A percentile compares a stretch with the other conserved stretches of the same genome.
These are phyloP conservation scores for Drosophila prolongata DNA, from an alignment of 2,888 invertebrate species.

Conservation along the genomic window DNA sequence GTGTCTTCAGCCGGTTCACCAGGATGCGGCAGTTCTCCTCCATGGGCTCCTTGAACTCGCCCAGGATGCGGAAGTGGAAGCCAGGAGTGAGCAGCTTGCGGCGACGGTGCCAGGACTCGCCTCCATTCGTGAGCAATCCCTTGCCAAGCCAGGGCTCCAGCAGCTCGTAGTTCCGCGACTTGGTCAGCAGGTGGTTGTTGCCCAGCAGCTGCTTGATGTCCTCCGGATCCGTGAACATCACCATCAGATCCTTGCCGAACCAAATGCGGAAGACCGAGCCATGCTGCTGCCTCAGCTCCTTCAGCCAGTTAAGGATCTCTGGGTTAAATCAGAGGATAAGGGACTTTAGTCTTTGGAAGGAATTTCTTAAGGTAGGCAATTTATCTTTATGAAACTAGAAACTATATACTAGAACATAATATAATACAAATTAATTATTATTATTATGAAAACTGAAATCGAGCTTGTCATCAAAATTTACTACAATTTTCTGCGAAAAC, in stretches of 20 bases:
- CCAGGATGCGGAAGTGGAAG: constrained; percentile 92
- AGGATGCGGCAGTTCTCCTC: constrained; percentile 88
- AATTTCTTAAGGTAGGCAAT: no score
- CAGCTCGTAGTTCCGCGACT: constrained; percentile 78
- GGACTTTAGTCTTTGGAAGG: not conserved
- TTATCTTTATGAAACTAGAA: no score
- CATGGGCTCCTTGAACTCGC: constrained; percentile 90
- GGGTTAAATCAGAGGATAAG: not conserved
- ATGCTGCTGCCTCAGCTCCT: constrained; percentile 71
- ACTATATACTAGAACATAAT: no score
- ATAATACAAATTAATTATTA: no score
- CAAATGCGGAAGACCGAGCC: constrained; percentile 82
- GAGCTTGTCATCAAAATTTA: no score
- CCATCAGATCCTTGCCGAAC: constrained; percentile 82
- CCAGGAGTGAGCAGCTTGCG: constrained; percentile 91
- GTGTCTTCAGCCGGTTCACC: constrained; percentile 83
- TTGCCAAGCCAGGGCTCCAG: constrained; percentile 81
- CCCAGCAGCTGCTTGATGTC: constrained; percentile 76
- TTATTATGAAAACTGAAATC: no score
- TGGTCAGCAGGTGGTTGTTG: constrained; percentile 75
- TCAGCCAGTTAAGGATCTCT: constrained; percentile 81
- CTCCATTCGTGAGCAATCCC: constrained; percentile 82
- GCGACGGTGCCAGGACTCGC: constrained; percentile 88
- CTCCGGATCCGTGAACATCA: constrained; percentile 81
- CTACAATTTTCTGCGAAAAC: no score